phyloP scores from a whole-genome alignment of 2,113 vertebrate genomes.

The Odobenus rosmarus region DNA sequence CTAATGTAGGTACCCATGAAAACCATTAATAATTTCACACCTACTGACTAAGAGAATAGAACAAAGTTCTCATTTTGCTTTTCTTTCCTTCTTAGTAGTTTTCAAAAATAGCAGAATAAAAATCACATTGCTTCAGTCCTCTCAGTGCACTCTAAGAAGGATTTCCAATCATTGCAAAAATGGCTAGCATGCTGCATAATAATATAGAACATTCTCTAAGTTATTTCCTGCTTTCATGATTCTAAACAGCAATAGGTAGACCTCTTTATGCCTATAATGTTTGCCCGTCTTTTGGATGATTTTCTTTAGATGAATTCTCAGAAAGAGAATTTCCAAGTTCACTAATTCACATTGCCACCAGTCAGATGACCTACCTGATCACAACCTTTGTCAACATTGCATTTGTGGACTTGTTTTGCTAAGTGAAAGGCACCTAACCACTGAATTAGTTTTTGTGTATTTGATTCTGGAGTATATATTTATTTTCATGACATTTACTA shows the following conservation, averaged over 20 bases:
- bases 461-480: background rate
- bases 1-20: constrained; percentile 89
- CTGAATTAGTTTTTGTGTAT: background rate
- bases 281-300: background rate
- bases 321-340: background rate
- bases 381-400: background rate
- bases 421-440: background rate
- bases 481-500: background rate
- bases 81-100: background rate
- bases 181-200: fast-evolving
- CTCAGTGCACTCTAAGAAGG: background rate
- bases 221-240: background rate
- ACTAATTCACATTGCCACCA: background rate
- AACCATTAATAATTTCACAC: background rate
- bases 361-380: background rate
- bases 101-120: background rate
- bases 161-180: background rate
- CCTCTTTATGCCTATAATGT: background rate
- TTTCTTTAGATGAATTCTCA: constrained; percentile 35
- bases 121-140: background rate
- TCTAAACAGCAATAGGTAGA: background rate
- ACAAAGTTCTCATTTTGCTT: background rate
- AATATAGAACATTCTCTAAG: background rate
- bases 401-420: background rate
- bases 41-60: background rate